Evolutionary conservation across 2,113 vertebrate species (phyloP).

Genomic region (Pipa parva): DNA sequence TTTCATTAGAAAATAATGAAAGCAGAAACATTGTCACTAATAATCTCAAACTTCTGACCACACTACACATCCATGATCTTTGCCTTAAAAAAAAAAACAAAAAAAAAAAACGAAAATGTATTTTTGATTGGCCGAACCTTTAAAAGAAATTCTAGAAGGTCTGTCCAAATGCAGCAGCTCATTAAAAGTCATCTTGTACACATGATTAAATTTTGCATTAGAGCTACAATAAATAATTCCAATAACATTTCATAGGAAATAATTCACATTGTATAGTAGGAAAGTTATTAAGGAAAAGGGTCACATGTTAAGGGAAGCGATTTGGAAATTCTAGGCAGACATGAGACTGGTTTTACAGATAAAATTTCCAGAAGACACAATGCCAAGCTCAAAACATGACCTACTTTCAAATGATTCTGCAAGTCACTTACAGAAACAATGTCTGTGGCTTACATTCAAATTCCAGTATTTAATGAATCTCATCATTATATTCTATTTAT

Average conservation of each 20-base stretch:
- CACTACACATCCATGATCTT: no score
- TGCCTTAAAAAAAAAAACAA: no score
- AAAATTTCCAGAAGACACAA: background rate
- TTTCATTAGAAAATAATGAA: no score
- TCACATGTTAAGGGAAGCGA: background rate
- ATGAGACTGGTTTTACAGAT: background rate
- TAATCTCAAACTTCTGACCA: no score
- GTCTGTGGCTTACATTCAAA: background rate
- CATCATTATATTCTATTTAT: conserved; percentile 22
- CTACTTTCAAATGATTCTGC: conserved; percentile 11
- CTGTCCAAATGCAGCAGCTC: background rate
- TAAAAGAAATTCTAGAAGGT: no score
- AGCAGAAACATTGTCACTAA: no score
- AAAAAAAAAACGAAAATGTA: no score
- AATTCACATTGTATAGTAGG: background rate
- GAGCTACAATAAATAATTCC: background rate
- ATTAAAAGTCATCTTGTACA: background rate
- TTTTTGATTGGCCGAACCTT: no score
- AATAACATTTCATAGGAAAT: background rate
- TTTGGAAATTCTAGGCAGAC: background rate
- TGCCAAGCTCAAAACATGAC: conserved; percentile 1
- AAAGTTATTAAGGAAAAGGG: background rate
- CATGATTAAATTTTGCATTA: no score
- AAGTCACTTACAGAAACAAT: background rate
- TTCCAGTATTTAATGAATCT: conserved; percentile 9